Percentiles rank a stretch among this genome's conserved stretches.
These are phyloP conservation scores for Dynastes maya DNA, from an alignment of 2,888 invertebrate species.

Conservation along the genomic window DNA sequence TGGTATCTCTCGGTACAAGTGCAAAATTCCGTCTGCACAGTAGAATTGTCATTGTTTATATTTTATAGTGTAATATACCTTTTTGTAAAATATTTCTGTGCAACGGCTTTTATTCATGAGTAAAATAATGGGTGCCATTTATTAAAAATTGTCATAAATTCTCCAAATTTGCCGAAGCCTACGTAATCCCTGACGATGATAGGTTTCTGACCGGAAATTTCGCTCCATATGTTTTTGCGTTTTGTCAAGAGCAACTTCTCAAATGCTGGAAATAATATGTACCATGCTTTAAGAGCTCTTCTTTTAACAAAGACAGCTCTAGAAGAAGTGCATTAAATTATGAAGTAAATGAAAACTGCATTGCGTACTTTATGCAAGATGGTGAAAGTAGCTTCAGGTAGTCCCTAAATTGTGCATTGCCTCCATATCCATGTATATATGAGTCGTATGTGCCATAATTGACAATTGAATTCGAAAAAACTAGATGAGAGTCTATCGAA, in stretches of 20 bases:
- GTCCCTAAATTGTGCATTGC: conserved; percentile 75
- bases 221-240: conserved; percentile 84
- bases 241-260: conserved; percentile 87
- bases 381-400: conserved; percentile 80
- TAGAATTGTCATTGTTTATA: no score
- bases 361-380: conserved; percentile 66
- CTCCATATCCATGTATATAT: conserved; percentile 82
- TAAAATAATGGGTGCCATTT: conserved; percentile 75
- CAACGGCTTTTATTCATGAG: conserved; percentile 75
- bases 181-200: conserved; percentile 84
- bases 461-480: conserved; percentile 71
- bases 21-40: no score
- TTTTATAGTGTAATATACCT: conserved; percentile 67
- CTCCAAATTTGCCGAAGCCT: conserved; percentile 70
- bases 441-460: conserved; percentile 95
- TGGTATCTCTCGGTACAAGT: no score
- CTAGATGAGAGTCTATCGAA: conserved; percentile 81
- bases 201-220: conserved; percentile 80
- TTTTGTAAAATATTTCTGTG: conserved; percentile 79
- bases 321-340: conserved; percentile 15
- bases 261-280: conserved; percentile 84
- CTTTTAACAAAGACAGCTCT: conserved; percentile 55
- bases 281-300: conserved; percentile 54
- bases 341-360: background rate
- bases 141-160: conserved; percentile 72